Evolutionary conservation across 2,888 invertebrate genomes (phyloP), one percentile per base, ranked within the genome.

Genomic region (Nemurella pictetii): DNA sequence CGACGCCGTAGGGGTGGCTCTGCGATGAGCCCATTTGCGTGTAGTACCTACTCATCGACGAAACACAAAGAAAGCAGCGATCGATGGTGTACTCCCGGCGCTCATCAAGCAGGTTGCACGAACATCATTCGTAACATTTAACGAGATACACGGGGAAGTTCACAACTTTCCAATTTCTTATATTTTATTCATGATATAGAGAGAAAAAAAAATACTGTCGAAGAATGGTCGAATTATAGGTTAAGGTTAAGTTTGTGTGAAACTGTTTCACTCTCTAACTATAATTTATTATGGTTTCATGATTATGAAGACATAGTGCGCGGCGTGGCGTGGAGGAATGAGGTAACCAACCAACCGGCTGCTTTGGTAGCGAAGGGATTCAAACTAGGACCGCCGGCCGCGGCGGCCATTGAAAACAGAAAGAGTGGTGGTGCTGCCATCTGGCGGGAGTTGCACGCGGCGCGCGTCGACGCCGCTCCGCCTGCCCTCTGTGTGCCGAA

Each of bases 141-240:
- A 55, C 55, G 55, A 55, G 55, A 55, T 55, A 35, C 55, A 29
- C 72, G 4, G 55, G 81, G 35, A 27, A 81, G 81, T 81, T 81
- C 12, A 72, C 82, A 29, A 82, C 82, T 72, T 72, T 72, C 55
- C 72, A 82, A 29, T 82, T 82, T 72, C 27, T 72, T 29, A 30
- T 82, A 55, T 28, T 72, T 72, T 27, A 82, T 82, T 55, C 72
- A 82, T 78, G 82, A 78, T 78, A 55, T 12, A n/a, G n/a, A n/a
- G n/a, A n/a, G n/a, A n/a, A n/a, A 55, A 82, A 82, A 82, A 55
- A 25, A 55, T 82, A 82, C 20, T 12, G 55, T 55, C 20, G 55
- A 81, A 35, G 35, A 82, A 82, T 55, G 82, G 30, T 12, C 72
- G 82, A 72, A 72, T 30, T 78, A 35, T 82, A 55, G 82, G 82